Evolutionary conservation across 2,113 vertebrate species (phyloP), one percentile per base, ranked within the genome.

Genomic region (Gorsachius goisagi): DNA sequence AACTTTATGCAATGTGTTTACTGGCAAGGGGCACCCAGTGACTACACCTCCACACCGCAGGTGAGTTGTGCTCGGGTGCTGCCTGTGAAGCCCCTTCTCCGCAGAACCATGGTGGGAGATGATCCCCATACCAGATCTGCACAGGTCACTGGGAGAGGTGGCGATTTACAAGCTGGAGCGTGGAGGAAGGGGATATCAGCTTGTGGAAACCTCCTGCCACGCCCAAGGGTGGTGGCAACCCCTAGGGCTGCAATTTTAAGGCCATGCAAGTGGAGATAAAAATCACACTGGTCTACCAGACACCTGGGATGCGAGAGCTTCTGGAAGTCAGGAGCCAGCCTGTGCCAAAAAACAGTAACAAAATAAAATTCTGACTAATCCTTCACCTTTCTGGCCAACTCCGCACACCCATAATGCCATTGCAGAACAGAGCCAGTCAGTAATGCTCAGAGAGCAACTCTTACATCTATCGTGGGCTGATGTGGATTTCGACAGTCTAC

Each of bases 331-430:
- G 85, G 44, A 86, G 71, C 20, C 59, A 87, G 27, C 1, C 0
- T 9, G 12, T 58, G 78, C 82, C 79, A 88, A 86, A 58, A 73
- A n/a, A 0, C 22, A 44, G 41, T 7, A 79, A 88, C 81, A 63
- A 75, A 95, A 77, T 53, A 79, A 78, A 89, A 60, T 77, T 88
- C 77, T 74, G 85, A 94, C 81, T 93, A 89, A 95, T 68, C 45
- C 56, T 72, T 56, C 1, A 1, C 56, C 74, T 76, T 73, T 62
- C 53, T 79, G 86, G 86, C 68, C 41, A 82, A 16, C 74, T 50
- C 62, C 5, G 3, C 73, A 64, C 75, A n/a, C 84, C 35, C 1
- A 0, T 84, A 52, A 84, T 2, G 3, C 64, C 15, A 5, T 56
- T 6, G 2, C 73, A 69, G 73, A 95, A 35, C 6, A 60, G 27